Evolutionary conservation across 2,888 invertebrate species (phyloP), one percentile per base, ranked within the genome.

Genomic region (Hipparchia semele): DNA sequence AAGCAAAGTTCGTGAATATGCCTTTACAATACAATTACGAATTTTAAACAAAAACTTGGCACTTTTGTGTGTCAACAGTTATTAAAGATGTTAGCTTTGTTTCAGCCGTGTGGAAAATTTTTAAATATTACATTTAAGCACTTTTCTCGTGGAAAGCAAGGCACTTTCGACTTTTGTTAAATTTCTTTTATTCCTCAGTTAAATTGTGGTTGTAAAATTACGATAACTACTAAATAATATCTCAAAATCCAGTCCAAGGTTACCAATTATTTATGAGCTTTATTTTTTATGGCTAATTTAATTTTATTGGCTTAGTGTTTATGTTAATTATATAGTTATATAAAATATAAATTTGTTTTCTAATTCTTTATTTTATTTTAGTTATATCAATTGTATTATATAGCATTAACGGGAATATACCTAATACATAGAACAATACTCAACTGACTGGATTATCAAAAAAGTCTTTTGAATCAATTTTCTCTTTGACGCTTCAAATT

Each of bases 1-100:
- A 85, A 83, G 82, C 81, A 80, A 80, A 81, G 74, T 74, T 79
- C 68, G 75, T 76, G 75, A 82, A 78, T 80, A 78, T 76, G 76
- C 77, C 79, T 80, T 81, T 80, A 23, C 23, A 76, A 79, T 79
- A 76, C 74, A 79, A 80, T 80, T 79, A 78, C 73, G 75, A 77
- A 77, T 76, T 77, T 77, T 72, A 70, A 75, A 79, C 75, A 75
- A 75, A 73, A 77, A 77, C 74, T 77, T 77, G 71, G 71, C 75
- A 77, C 75, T 77, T 77, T 76, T 73, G 60, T 74, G 75, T 75
- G 72, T 74, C 76, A 75, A 75, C 71, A 75, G 74, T 76, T 74
- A 75, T 74, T 76, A 75, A 74, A 76, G 75, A 72, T 66, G 69
- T 71, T 61, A 68, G 67, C 64, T 60, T 67, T 64, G 54, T 68